Evolutionary conservation across 2,797 vertebrate genomes (phyloP).

Genomic region (Tapera naevia): DNA sequence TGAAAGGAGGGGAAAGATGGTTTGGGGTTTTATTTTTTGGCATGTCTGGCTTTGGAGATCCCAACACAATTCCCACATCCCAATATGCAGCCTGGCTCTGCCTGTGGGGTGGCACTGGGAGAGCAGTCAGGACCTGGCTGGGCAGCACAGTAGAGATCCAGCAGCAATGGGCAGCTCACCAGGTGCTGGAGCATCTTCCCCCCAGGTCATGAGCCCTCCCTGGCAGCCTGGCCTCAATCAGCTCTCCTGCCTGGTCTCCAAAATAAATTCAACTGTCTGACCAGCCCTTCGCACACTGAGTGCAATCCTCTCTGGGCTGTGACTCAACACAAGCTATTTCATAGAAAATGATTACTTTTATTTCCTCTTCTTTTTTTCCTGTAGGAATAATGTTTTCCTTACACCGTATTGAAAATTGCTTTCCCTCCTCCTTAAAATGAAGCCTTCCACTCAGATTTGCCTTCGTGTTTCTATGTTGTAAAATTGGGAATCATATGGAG

Average conservation of each 20-base stretch:
- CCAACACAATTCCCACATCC: accelerated
- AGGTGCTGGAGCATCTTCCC: background rate
- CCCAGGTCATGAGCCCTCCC: background rate
- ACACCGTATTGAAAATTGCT: conserved; percentile 19
- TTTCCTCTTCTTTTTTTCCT: background rate
- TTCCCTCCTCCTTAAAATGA: conserved; percentile 44
- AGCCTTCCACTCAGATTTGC: conserved; percentile 28
- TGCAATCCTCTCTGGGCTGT: background rate
- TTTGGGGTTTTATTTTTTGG: background rate
- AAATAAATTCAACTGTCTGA: background rate
- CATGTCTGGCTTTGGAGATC: background rate
- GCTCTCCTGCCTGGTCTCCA: background rate
- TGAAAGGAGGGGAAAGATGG: background rate
- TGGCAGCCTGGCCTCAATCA: background rate
- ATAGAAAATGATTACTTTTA: conserved; percentile 26
- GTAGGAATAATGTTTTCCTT: conserved; percentile 46
- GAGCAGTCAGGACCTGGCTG: background rate
- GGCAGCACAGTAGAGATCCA: background rate
- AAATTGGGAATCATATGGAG: conserved; percentile 27
- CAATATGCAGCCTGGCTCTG: background rate
- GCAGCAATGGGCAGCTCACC: no score
- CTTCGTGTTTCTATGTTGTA: conserved; percentile 26
- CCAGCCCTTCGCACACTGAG: accelerated
- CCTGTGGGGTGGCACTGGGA: background rate
- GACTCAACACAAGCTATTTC: conserved; percentile 42